A percentile compares a stretch with the other conserved stretches of the same genome.
phyloP scores from a whole-genome alignment of 2,888 invertebrate species.

The Clostera curtula region DNA sequence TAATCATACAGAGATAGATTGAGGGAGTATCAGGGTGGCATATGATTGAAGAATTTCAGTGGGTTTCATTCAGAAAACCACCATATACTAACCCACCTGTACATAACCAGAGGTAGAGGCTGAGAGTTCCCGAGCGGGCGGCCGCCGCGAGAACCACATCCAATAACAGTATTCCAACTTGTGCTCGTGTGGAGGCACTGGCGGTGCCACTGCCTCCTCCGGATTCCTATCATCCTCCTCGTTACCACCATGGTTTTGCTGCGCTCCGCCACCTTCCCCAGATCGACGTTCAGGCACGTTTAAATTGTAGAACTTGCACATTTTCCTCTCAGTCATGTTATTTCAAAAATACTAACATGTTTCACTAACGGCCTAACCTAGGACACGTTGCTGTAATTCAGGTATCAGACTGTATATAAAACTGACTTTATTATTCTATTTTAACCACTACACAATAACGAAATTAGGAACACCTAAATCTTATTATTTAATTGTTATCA shows the following conservation, averaged over 20 bases:
- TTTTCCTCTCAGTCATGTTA: constrained; percentile 74
- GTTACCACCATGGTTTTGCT: constrained; percentile 47
- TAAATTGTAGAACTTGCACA: constrained; percentile 74
- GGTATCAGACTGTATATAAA: constrained; percentile 42
- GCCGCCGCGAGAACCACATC: constrained; percentile 87
- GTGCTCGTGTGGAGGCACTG: constrained; percentile 89
- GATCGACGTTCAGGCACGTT: constrained; percentile 70
- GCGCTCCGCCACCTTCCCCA: constrained; percentile 44
- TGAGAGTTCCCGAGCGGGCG: constrained; percentile 60
- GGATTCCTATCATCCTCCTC: constrained; percentile 57
- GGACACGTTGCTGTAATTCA: constrained; percentile 62
- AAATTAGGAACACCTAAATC: constrained; percentile 30
- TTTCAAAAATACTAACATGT: constrained; percentile 68
- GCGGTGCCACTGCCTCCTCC: constrained; percentile 50
- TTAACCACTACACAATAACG: constrained; percentile 33
- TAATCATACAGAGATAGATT: too few species aligned
- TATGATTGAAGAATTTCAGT: too few species aligned
- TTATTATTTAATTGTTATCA: constrained; percentile 34
- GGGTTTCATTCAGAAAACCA: neutral
- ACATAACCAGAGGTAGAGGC: constrained; percentile 64
- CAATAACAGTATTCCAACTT: constrained; percentile 95
- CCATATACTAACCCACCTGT: constrained; percentile 40
- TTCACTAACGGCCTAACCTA: constrained; percentile 72
- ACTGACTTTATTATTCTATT: constrained; percentile 32
- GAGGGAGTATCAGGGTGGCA: too few species aligned